Evolutionary conservation across 1,140 invertebrate species (phyloP).

Genomic region (Zelostemma sp.): DNA sequence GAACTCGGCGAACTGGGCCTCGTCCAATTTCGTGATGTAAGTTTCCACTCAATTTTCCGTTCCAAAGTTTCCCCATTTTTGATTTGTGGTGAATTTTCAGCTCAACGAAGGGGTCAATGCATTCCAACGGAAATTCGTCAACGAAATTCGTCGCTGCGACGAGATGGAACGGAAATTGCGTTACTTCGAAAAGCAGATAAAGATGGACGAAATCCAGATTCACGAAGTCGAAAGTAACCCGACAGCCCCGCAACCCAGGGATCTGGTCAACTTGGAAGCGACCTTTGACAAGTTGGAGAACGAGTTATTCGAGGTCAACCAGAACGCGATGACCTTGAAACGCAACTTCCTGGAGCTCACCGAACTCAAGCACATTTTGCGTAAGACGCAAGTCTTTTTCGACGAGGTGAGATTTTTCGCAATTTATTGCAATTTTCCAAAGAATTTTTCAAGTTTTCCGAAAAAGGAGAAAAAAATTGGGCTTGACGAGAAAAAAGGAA

Average conservation of each 20-base stretch:
- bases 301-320: slow-evolving; percentile 95
- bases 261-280: slow-evolving; percentile 99
- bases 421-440: not conserved
- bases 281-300: slow-evolving; percentile 97
- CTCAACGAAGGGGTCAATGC: slow-evolving; percentile 95
- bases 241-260: slow-evolving; percentile 96
- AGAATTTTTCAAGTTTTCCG: not conserved
- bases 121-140: slow-evolving; percentile 96
- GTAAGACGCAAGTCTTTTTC: slow-evolving; percentile 98
- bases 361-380: slow-evolving; percentile 95
- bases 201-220: slow-evolving; percentile 97
- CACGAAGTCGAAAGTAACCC: slow-evolving; percentile 97
- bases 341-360: slow-evolving; percentile 96
- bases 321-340: slow-evolving; percentile 96
- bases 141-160: slow-evolving; percentile 93
- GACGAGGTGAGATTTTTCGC: slow-evolving; percentile 93
- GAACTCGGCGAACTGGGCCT: slow-evolving; percentile 94
- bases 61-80: not conserved
- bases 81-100: slow-evolving; percentile 63
- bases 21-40: slow-evolving; percentile 93
- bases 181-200: slow-evolving; percentile 98
- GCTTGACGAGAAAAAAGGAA: slow-evolving; percentile 1
- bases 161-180: slow-evolving; percentile 96
- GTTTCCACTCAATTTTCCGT: slow-evolving; percentile 58
- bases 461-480: too few relatives aligned